Evolutionary conservation across 1,140 invertebrate species (phyloP).

Genomic region (Leucophenga varia): DNA sequence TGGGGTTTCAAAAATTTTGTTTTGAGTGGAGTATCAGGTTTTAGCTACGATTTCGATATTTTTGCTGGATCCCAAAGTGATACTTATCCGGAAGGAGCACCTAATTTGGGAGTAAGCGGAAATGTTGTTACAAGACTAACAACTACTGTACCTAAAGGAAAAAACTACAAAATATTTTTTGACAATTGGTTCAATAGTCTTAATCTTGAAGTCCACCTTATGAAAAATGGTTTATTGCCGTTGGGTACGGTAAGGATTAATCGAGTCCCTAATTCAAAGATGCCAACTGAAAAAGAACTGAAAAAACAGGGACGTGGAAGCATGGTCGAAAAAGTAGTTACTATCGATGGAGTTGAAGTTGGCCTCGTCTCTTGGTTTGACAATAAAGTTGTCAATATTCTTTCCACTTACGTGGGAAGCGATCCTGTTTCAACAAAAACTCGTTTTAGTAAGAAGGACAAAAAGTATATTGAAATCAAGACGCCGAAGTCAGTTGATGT

Average conservation of each 20-base stretch:
- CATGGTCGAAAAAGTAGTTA: conserved; percentile 26
- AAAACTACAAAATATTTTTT: conserved; percentile 50
- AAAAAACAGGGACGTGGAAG: conserved; percentile 31
- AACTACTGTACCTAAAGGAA: conserved; percentile 26
- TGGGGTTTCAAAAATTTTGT: too few species aligned
- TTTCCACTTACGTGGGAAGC: too few species aligned
- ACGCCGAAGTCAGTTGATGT: too few species aligned
- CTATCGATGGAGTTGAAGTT: conserved; percentile 34
- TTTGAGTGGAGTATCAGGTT: conserved; percentile 38
- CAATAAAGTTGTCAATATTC: too few species aligned
- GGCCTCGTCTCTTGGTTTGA: too few species aligned
- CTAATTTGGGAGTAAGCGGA: conserved; percentile 36
- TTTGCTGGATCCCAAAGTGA: conserved; percentile 43
- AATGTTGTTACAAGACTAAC: conserved; percentile 38
- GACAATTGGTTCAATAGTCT: conserved; percentile 52
- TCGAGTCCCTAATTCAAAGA: conserved; percentile 35
- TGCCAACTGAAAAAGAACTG: conserved; percentile 36
- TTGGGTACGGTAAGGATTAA: conserved; percentile 54
- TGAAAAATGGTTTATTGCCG: conserved; percentile 43
- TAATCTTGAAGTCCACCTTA: conserved; percentile 36
- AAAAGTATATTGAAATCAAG: too few species aligned
- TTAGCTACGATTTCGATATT: too few species aligned
- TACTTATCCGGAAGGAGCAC: conserved; percentile 17
- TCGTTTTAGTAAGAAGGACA: too few species aligned
- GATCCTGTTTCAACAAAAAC: too few species aligned